Evolutionary conservation across 1,140 invertebrate species (phyloP).

Genomic region (Streblospio benedicti): DNA sequence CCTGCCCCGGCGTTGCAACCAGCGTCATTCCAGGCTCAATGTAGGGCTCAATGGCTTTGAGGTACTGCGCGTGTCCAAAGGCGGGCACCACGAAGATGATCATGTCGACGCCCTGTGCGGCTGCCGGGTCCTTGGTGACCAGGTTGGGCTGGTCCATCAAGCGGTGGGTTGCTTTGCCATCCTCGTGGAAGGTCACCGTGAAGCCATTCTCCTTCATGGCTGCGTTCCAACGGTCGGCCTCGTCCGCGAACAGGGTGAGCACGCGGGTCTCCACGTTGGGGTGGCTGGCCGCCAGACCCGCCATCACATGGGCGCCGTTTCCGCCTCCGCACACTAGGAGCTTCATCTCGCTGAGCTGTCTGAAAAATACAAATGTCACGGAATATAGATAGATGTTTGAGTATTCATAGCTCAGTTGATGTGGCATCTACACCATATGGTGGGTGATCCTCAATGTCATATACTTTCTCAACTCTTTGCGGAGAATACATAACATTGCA

Average conservation of each 20-base stretch:
- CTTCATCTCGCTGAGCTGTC: too few species aligned
- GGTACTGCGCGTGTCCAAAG: slow-evolving; percentile 25
- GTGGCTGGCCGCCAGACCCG: slow-evolving; percentile 27
- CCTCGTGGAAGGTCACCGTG: slow-evolving; percentile 21
- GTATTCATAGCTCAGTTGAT: too few species aligned
- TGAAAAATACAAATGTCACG: too few species aligned
- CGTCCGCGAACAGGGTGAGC: slow-evolving; percentile 29
- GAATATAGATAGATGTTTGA: too few species aligned
- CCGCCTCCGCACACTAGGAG: slow-evolving; percentile 31
- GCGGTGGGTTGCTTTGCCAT: slow-evolving; percentile 18
- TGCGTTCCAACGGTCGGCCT: slow-evolving; percentile 31
- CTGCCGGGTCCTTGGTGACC: slow-evolving; percentile 24
- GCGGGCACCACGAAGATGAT: slow-evolving; percentile 26
- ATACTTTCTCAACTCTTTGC: too few species aligned
- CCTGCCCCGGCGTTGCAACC: slow-evolving; percentile 26
- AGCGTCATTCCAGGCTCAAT: slow-evolving; percentile 21
- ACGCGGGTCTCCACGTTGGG: slow-evolving; percentile 27
- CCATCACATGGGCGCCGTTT: slow-evolving; percentile 30
- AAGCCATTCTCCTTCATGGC: slow-evolving; percentile 23
- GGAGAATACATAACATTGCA: too few species aligned
- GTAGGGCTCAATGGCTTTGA: slow-evolving; percentile 22
- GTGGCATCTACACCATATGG: too few species aligned
- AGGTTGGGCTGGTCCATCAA: slow-evolving; percentile 15
- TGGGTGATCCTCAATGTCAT: too few species aligned
- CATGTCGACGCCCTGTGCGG: slow-evolving; percentile 18